Conservation (phyloP, 2,888 invertebrate species). For the Campoplex capitator region DNA sequence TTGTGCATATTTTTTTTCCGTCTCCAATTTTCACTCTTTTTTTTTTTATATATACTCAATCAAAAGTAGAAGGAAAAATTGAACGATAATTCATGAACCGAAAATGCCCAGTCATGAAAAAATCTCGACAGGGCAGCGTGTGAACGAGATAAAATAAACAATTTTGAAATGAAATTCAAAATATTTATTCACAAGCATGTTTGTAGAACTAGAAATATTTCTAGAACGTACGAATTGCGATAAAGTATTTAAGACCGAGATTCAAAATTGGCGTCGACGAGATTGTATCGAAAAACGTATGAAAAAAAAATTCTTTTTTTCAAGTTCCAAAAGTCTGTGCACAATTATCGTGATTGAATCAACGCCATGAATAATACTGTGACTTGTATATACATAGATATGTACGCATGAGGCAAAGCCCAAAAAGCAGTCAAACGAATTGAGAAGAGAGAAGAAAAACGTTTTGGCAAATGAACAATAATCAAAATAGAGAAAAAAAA, state of each 20-base stretch:
- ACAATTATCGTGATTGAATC: neutral
- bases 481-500: neutral
- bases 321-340: neutral
- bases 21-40: neutral
- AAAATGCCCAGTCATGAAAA: no score
- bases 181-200: neutral
- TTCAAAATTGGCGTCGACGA: neutral
- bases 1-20: neutral
- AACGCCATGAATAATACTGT: neutral
- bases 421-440: neutral
- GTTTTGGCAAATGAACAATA: neutral
- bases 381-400: slow-evolving; percentile 15
- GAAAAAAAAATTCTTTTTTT: neutral
- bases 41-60: no score
- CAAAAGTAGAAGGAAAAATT: no score
- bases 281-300: neutral
- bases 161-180: neutral
- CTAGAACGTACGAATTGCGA: neutral
- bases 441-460: neutral
- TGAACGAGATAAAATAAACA: neutral
- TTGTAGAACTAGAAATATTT: neutral
- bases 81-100: no score
- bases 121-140: neutral
- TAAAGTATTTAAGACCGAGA: neutral
- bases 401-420: neutral